Evolutionary conservation across 2,113 vertebrate species (phyloP), one percentile per base, ranked within the genome.

Genomic region (Mohoua ochrocephala): DNA sequence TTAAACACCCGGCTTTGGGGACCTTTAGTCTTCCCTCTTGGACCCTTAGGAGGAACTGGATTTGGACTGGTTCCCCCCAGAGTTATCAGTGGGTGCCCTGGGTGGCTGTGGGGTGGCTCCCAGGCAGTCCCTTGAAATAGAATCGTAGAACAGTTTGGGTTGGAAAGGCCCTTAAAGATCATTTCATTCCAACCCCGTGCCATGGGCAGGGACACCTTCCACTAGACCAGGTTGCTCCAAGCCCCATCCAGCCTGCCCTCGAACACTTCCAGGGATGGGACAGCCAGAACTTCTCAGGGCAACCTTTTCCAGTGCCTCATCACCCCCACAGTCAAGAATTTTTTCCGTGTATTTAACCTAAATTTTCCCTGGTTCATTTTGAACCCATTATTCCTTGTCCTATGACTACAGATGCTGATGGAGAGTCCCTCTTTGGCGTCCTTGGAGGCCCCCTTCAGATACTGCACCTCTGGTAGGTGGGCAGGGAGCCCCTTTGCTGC

Each of bases 121-220:
- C n/a, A 56, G 70, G 60, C 4, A 6, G 33, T 30, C 8, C 33
- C 23, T 52, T 52, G 23, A 52, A 31, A 60, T 1, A n/a, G 52
- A 33, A 30, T 20, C 10, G 1, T 13, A 35, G 23, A 44, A 52
- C 3, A 24, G 7, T 45, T 39, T 59, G 60, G 15, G 13, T 24
- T 52, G 44, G 28, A 74, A 89, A 42, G n/a, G 28, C 4, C 16
- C 24, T 45, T 23, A 53, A 67, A 41, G 20, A 21, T n/a, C 15
- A 18, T 22, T 13, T 68, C 0, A 0, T 82, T 75, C 20, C 20
- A 23, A 8, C 3, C 6, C 18, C 3, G 13, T 74, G 59, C 44
- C 44, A 16, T 13, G 41, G 12, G 12, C 52, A 81, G 59, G 44
- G 68, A 59, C 27, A 59, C 33, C 22, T 81, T 31, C 27, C 44